A percentile compares a stretch with the other conserved stretches of the same genome.
These are phyloP conservation scores for Pipa parva DNA, from an alignment of 2,113 vertebrate species.

Conservation along the genomic window DNA sequence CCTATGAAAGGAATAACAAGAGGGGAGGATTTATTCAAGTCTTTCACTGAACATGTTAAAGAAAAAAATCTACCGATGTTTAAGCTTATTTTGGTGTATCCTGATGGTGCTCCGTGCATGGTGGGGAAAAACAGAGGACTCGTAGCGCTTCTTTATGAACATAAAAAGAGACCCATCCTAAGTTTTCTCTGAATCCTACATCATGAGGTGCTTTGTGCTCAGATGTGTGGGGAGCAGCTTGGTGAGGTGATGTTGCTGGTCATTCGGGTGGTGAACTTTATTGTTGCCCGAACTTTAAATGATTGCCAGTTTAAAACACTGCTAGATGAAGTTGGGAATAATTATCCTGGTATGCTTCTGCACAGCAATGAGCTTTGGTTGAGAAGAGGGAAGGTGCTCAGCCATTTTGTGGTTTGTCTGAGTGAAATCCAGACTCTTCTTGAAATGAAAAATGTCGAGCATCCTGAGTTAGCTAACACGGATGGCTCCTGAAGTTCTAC, in stretches of 20 bases:
- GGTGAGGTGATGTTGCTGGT: neutral
- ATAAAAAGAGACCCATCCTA: slow-evolving; percentile 5
- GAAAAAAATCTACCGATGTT: neutral
- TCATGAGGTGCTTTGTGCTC: neutral
- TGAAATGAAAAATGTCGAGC: slow-evolving; percentile 46
- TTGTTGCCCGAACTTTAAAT: slow-evolving; percentile 46
- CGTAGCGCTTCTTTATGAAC: slow-evolving; percentile 25
- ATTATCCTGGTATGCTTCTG: slow-evolving; percentile 38
- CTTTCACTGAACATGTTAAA: slow-evolving; percentile 39
- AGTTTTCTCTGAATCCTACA: neutral
- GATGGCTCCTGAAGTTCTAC: slow-evolving; percentile 52
- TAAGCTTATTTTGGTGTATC: neutral
- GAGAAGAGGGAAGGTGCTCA: slow-evolving; percentile 48
- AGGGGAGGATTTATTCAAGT: slow-evolving; percentile 49
- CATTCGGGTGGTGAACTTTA: neutral
- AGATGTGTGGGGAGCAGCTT: neutral
- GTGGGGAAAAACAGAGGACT: neutral
- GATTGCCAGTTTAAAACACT: slow-evolving; percentile 41
- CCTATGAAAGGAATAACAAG: slow-evolving; percentile 47
- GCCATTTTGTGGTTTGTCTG: slow-evolving; percentile 44
- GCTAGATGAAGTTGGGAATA: slow-evolving; percentile 44
- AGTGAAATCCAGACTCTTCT: slow-evolving; percentile 47
- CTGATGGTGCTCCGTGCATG: slow-evolving; percentile 2
- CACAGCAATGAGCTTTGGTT: slow-evolving; percentile 50
- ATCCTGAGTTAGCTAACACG: slow-evolving; percentile 43